Base-by-base conservation (phyloP, 2,888 invertebrate species). In the Scaptomyza caliginosa region DNA sequence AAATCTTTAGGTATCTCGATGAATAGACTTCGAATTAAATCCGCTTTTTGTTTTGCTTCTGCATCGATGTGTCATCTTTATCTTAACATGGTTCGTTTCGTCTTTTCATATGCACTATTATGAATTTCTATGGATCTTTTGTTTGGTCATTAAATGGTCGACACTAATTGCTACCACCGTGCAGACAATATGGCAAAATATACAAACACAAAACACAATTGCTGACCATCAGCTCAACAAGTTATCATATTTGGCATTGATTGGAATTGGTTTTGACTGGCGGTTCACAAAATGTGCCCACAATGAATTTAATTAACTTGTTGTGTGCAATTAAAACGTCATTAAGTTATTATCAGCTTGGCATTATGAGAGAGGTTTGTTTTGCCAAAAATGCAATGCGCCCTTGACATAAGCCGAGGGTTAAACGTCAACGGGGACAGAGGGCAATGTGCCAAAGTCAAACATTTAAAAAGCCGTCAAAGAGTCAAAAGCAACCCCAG, bases 111-210 rank as follows among this genome's bases (percentile, higher is more conserved):
- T 77, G 77, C 80, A 80, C 57, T 67, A 70, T 51, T 43, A 45
- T 73, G 67, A 52, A 70, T 75, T 75, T 79, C 23, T 28, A 51
- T 28, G 55, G 28, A 48, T 64, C 51, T 67, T 55, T 68, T 77
- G 59, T 72, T 65, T 60, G 67, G 64, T 68, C 67, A 70, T 84
- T 80, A 71, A 71, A 68, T 67, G 68, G 46, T 66, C 68, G 74
- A 77, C 79, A 74, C 64, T 87, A 79, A 84, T 82, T 87, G 79
- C 74, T 65, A 86, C 87, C 87, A 87, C 87, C 74, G 82, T 85
- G 75, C 77, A 67, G 60, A 68, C 52, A 59, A 65, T 43, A 19
- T 50, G 28, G 58, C 57, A 50, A 16, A 67, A 43, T 6, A 32
- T 24, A 49, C 2, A 36, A 55, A 38, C 16, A 51, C 23, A 38